These are phyloP conservation scores for Acronicta aceris DNA, from an alignment of 2,888 invertebrate genomes.

Conservation along the genomic window DNA sequence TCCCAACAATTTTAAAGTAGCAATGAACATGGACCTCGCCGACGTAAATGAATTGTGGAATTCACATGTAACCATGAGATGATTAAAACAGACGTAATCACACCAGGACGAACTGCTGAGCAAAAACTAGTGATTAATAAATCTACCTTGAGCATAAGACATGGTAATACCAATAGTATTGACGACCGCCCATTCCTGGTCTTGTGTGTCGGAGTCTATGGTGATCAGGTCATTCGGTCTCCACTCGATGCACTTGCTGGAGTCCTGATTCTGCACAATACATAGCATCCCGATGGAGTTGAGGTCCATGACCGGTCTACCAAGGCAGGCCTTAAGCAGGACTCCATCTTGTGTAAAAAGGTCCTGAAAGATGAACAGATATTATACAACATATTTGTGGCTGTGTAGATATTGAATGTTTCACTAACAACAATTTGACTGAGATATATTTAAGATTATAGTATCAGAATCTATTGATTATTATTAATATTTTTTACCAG, in stretches of 20 bases:
- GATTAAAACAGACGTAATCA: neutral
- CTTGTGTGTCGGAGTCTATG: constrained; percentile 92
- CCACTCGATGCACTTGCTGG: constrained; percentile 94
- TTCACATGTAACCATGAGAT: neutral
- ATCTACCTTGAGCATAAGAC: constrained; percentile 52
- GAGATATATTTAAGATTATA: too few relatives aligned
- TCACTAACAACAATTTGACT: too few relatives aligned
- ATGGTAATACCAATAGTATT: constrained; percentile 90
- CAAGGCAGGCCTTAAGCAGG: constrained; percentile 91
- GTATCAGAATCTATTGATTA: too few relatives aligned
- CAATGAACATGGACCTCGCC: too few relatives aligned
- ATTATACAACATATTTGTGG: neutral
- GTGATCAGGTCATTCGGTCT: constrained; percentile 94
- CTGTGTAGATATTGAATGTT: too few relatives aligned
- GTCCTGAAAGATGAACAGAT: constrained; percentile 82
- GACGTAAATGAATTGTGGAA: too few relatives aligned
- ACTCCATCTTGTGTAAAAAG: constrained; percentile 95
- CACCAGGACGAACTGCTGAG: constrained; percentile 16
- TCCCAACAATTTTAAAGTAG: too few relatives aligned
- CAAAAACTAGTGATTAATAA: constrained; percentile 26
- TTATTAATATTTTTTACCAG: too few relatives aligned
- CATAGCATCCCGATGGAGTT: constrained; percentile 92
- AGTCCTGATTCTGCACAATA: constrained; percentile 90
- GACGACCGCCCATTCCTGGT: constrained; percentile 96
- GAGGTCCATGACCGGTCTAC: constrained; percentile 90